Evolutionary conservation across 2,888 invertebrate species (phyloP).

Genomic region (Diaprepes abbreviatus): DNA sequence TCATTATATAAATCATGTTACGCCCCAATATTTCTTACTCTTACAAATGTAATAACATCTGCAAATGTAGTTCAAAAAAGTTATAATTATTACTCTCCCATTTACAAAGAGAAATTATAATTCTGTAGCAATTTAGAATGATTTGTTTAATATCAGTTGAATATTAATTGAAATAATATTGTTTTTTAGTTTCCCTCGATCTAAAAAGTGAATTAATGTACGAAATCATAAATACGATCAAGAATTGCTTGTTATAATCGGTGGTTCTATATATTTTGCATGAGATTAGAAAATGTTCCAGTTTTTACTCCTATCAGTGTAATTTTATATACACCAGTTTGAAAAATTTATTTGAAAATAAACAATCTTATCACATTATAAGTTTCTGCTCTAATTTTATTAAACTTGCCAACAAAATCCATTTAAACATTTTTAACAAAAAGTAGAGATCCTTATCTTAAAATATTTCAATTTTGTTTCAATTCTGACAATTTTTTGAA

Average conservation of each 20-base stretch:
- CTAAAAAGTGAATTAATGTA: neutral
- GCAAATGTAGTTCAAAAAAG: constrained; percentile 19
- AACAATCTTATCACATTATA: too few species aligned
- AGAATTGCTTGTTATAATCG: neutral
- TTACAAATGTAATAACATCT: constrained; percentile 14
- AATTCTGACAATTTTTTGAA: too few species aligned
- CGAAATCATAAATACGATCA: neutral
- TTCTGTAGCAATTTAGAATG: constrained; percentile 1
- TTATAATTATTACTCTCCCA: neutral
- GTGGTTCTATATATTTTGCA: too few species aligned
- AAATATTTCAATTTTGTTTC: too few species aligned
- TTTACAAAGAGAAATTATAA: constrained; percentile 5
- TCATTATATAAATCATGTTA: constrained; percentile 16
- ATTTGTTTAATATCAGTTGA: neutral
- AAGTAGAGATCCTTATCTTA: too few species aligned
- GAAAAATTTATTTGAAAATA: too few species aligned
- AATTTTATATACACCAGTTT: too few species aligned
- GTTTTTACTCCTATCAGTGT: neutral
- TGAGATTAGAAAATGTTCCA: neutral
- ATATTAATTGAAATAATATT: constrained; percentile 7
- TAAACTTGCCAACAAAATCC: too few species aligned
- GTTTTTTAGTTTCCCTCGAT: neutral
- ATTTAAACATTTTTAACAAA: too few species aligned
- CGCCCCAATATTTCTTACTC: constrained; percentile 23
- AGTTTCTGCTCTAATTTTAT: too few species aligned